Base-by-base conservation (phyloP, 2,888 invertebrate genomes). In the Xylocampa areola region DNA sequence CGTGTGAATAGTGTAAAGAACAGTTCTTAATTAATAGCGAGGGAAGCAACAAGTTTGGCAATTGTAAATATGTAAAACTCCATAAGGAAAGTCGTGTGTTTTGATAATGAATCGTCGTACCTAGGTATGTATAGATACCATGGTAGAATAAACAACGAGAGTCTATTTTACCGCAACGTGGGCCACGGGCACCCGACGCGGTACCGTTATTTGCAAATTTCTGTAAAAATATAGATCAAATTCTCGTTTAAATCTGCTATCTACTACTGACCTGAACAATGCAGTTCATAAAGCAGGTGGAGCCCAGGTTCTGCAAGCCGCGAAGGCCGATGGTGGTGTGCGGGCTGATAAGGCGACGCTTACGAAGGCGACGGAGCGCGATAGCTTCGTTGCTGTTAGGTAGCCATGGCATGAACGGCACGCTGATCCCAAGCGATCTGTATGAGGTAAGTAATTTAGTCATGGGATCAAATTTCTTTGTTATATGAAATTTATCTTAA, bases 281-380 rank as follows among this genome's bases (percentile, higher is more conserved):
- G 84, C 98, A 98, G 90, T 99, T 99, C 98, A 99, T 98, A 87
- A 99, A 99, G 92, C 99, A 99, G 2, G 99, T 99, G 73, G 98
- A 97, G 27, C 99, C 99, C 66, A 99, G 94, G 92, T 99, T 99
- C 80, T 99, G 96, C 52, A 99, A 94, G 0, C 99, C 99, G 50
- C 99, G 95, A 55, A 99, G 94, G 30, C 99, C 98, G 64, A 98
- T 97, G 25, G 97, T 97, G 50, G 97, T 97, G 81, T 97, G 96
- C 47, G 97, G 96, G 64, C 97, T 95, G 63, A 98, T 96, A 70
- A 97, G 94, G 44, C 98, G 95, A 52, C 97, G 95, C 73, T 97
- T 96, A 4, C 97, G 96, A 80, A 98, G 96, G 47, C 96, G 95
- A 53, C 96, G 90, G 47, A 98, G 89, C 2, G 97, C 95, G 77